Conservation (phyloP, 2,797 vertebrate species). For the Phylloscopus collybita region DNA sequence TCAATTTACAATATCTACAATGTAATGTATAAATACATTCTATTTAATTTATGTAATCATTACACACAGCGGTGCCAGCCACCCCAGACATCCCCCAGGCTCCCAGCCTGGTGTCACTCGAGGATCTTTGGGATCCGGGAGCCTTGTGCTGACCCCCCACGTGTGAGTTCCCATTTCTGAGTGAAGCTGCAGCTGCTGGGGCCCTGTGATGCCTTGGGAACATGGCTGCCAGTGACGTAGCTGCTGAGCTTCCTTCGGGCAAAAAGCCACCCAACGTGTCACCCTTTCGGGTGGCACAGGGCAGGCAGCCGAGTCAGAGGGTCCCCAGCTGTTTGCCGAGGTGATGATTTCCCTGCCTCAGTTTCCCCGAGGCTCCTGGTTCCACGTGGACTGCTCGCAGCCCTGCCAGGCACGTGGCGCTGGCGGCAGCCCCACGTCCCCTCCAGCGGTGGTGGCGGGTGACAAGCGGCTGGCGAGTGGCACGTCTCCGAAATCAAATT, state of each 20-base stretch:
- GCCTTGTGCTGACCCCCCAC: neutral
- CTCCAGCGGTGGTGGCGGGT: neutral
- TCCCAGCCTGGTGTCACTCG: accelerated
- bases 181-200: neutral
- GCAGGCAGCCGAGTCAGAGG: neutral
- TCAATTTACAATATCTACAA: neutral
- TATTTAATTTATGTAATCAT: neutral
- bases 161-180: neutral
- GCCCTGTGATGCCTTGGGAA: neutral
- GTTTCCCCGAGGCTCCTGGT: neutral
- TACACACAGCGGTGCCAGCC: neutral
- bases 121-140: neutral
- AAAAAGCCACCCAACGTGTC: accelerated
- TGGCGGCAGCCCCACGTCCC: neutral
- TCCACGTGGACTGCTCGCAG: neutral
- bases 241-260: neutral
- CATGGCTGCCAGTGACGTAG: neutral
- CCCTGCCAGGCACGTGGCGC: neutral
- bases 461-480: neutral
- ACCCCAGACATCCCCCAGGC: neutral
- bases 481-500: conserved; percentile 21
- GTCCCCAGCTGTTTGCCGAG: neutral
- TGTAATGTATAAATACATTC: neutral
- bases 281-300: neutral
- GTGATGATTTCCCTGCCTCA: neutral